These are phyloP conservation scores for Labia minor DNA, from an alignment of 2,888 invertebrate species.

Conservation along the genomic window DNA sequence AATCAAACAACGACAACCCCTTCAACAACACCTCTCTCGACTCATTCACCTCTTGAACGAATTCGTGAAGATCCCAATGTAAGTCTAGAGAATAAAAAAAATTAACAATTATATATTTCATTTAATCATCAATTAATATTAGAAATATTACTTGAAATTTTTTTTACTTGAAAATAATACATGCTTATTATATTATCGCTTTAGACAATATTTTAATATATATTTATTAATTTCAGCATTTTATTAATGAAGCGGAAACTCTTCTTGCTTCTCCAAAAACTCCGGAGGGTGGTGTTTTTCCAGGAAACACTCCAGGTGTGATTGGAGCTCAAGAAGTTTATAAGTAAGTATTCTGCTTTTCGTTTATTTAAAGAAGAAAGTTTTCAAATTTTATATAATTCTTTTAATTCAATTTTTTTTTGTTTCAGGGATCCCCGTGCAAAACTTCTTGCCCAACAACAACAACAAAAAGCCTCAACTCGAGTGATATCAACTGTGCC, in stretches of 20 bases:
- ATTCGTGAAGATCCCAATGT: slow-evolving; percentile 74
- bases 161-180: slow-evolving; percentile 20
- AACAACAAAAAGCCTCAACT: slow-evolving; percentile 52
- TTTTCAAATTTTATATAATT: neutral
- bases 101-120: slow-evolving; percentile 17
- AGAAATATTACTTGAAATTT: slow-evolving; percentile 17
- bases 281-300: slow-evolving; percentile 44
- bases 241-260: slow-evolving; percentile 67
- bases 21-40: slow-evolving; percentile 21
- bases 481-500: slow-evolving; percentile 48
- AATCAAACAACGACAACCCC: slow-evolving; percentile 25
- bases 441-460: slow-evolving; percentile 73
- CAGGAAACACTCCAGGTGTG: slow-evolving; percentile 78
- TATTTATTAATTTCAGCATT: slow-evolving; percentile 46
- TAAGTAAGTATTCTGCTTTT: slow-evolving; percentile 49
- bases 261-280: slow-evolving; percentile 67
- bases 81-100: no score
- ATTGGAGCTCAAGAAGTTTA: slow-evolving; percentile 98
- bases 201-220: slow-evolving; percentile 21
- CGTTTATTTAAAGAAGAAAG: neutral
- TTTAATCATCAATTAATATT: neutral
- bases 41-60: slow-evolving; percentile 38
- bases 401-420: slow-evolving; percentile 16
- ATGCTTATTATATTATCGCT: neutral
- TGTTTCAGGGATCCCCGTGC: slow-evolving; percentile 71